Conservation (phyloP, 2,797 vertebrate species). For the Menidia menidia region DNA sequence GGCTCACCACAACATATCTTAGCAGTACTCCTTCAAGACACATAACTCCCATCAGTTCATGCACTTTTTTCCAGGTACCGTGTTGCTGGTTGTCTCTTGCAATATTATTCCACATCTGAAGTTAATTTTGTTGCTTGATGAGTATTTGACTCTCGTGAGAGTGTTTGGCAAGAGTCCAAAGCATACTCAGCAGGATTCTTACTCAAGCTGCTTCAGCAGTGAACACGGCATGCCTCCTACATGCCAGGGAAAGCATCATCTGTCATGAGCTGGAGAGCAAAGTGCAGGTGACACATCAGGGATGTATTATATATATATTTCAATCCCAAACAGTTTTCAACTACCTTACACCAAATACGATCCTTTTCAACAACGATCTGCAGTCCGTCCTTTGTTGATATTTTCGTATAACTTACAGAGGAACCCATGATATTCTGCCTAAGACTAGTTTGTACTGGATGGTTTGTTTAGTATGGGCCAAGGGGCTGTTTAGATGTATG, state of each 20-base stretch:
- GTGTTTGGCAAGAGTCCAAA: constrained; percentile 67
- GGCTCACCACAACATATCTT: constrained; percentile 3
- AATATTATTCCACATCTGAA: constrained; percentile 44
- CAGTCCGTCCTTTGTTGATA: constrained; percentile 19
- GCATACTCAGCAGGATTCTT: constrained; percentile 58
- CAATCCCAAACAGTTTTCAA: not conserved
- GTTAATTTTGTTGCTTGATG: constrained; percentile 56
- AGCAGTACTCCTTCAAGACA: constrained; percentile 35
- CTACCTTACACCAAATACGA: not conserved
- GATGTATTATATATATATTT: constrained; percentile 21
- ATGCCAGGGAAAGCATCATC: constrained; percentile 43
- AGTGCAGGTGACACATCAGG: constrained; percentile 17
- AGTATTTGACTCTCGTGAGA: constrained; percentile 64
- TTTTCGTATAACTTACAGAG: constrained; percentile 36
- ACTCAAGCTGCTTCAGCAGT: constrained; percentile 51
- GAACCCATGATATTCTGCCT: constrained; percentile 29
- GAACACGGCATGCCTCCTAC: constrained; percentile 42
- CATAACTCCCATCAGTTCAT: constrained; percentile 33
- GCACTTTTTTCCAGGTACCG: constrained; percentile 21
- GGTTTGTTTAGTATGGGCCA: constrained; percentile 61
- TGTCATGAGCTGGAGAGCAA: constrained; percentile 27
- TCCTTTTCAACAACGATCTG: not conserved
- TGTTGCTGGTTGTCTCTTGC: constrained; percentile 27
- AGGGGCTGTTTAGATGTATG: constrained; percentile 69
- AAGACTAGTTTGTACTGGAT: constrained; percentile 45